Conservation (phyloP, 2,113 vertebrate genomes). For the Seriola quinqueradiata region DNA sequence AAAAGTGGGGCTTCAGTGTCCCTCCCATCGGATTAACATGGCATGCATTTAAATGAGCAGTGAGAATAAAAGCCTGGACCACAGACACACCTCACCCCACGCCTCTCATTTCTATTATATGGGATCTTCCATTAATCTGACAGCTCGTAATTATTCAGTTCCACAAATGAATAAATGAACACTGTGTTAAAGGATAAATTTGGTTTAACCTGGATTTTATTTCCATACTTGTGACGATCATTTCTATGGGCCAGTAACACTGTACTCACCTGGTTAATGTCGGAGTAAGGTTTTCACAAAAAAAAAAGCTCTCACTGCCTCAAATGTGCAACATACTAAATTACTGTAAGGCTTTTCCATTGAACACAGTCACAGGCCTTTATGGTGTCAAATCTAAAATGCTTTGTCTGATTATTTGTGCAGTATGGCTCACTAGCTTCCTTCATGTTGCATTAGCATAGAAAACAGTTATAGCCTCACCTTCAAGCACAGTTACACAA, state of each 20-base stretch:
- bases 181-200: background rate
- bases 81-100: background rate
- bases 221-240: background rate
- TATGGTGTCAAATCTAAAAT: background rate
- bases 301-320: too few species aligned
- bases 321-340: background rate
- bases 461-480: background rate
- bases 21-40: background rate
- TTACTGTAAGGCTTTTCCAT: background rate
- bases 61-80: constrained; percentile 1
- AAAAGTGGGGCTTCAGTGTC: constrained; percentile 1
- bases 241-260: background rate
- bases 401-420: background rate
- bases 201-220: background rate
- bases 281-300: background rate
- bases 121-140: background rate
- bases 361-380: background rate
- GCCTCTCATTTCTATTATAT: background rate
- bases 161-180: background rate
- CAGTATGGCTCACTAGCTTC: background rate
- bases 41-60: constrained; percentile 53
- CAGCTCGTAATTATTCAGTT: background rate
- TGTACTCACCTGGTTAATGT: background rate
- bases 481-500: background rate
- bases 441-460: background rate